Conservation (phyloP, 2,888 invertebrate genomes). For the Odontomyia ornata region DNA sequence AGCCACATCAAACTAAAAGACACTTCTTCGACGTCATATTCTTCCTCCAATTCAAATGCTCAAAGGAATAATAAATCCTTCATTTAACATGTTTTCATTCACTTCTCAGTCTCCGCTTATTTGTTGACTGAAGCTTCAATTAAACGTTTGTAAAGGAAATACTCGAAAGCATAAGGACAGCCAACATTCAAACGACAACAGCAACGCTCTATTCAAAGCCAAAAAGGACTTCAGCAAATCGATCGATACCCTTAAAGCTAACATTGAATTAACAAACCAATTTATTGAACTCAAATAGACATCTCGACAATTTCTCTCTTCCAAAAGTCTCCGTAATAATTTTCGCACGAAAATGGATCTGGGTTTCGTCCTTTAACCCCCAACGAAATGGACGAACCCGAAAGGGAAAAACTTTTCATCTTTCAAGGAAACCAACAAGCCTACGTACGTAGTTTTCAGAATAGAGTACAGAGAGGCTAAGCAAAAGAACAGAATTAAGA, state of each 20-base stretch:
- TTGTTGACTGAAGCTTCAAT: too few species aligned
- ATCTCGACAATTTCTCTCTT: slow-evolving; percentile 5
- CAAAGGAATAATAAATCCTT: too few species aligned
- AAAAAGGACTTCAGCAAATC: not conserved
- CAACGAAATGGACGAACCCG: too few species aligned
- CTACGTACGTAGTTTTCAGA: not conserved
- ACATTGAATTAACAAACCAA: slow-evolving; percentile 4
- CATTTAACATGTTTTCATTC: too few species aligned
- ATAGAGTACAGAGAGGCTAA: not conserved
- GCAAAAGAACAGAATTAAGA: not conserved
- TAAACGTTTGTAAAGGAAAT: too few species aligned
- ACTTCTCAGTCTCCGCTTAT: too few species aligned
- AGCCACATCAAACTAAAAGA: too few species aligned
- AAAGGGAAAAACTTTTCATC: not conserved
- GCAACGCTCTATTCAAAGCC: not conserved
- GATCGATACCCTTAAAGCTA: slow-evolving; percentile 10
- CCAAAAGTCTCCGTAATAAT: not conserved
- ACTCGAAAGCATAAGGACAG: too few species aligned
- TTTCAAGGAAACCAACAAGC: not conserved
- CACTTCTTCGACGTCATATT: too few species aligned
- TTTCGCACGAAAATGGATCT: not conserved
- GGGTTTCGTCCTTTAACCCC: not conserved
- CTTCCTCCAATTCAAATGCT: too few species aligned
- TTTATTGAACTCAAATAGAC: slow-evolving; percentile 1
- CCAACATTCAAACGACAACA: too few species aligned